Evolutionary conservation across 2,113 vertebrate genomes (phyloP).

Genomic region (Bambusicola thoracicus): DNA sequence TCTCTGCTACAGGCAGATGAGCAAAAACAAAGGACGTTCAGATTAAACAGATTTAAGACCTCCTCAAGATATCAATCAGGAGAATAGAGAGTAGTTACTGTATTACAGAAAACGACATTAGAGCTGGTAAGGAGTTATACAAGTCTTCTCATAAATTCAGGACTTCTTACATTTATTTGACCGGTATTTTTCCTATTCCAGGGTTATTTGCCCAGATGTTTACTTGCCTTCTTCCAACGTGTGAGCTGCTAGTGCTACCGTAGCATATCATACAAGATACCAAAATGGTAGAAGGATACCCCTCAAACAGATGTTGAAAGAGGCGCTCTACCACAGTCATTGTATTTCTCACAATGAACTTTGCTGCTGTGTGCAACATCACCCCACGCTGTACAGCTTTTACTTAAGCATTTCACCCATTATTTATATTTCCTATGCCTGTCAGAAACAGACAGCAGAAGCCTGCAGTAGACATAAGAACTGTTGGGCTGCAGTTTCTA

Average conservation of each 20-base stretch:
- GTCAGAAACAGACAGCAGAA: neutral
- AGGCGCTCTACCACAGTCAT: neutral
- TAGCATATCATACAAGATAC: neutral
- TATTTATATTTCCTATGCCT: neutral
- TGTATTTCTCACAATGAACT: neutral
- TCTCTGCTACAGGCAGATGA: neutral
- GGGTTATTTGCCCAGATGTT: neutral
- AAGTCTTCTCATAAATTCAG: neutral
- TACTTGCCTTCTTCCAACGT: neutral
- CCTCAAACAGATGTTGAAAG: neutral
- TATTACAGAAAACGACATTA: neutral
- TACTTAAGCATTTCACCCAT: neutral
- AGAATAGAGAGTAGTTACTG: neutral
- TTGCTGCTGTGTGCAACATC: neutral
- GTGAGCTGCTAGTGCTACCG: neutral
- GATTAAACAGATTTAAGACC: conserved; percentile 5
- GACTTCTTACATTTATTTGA: neutral
- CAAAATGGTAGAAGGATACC: neutral
- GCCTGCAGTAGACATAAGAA: neutral
- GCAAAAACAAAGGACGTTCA: neutral
- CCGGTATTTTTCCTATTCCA: neutral
- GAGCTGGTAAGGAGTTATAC: neutral
- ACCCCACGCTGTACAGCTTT: neutral
- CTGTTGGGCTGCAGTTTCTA: neutral
- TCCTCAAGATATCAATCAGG: neutral